Percentiles rank a stretch among this genome's conserved stretches.
These are phyloP conservation scores for Cerastoderma edule DNA, from an alignment of 2,888 invertebrate genomes.

Conservation along the genomic window DNA sequence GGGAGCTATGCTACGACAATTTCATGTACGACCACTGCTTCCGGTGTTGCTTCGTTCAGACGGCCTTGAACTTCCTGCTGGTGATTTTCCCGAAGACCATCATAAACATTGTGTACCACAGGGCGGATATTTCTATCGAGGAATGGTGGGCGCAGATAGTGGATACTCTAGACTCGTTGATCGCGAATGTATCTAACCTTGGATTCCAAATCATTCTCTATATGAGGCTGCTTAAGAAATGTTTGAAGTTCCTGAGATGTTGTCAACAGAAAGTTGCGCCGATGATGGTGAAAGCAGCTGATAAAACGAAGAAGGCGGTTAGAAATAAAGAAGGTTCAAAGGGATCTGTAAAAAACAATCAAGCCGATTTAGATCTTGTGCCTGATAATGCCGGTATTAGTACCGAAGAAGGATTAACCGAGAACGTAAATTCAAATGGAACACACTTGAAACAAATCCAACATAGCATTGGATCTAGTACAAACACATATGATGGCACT, in stretches of 20 bases:
- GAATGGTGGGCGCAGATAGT: constrained; percentile 39
- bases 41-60: constrained; percentile 38
- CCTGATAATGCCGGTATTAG: not conserved
- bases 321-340: not conserved
- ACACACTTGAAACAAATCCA: too few relatives aligned
- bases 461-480: too few relatives aligned
- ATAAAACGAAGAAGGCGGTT: constrained; percentile 11
- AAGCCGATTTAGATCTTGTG: not conserved
- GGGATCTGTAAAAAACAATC: not conserved
- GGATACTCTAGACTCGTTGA: constrained; percentile 35
- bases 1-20: constrained; percentile 49
- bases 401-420: too few relatives aligned
- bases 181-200: constrained; percentile 24
- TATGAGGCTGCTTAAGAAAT: constrained; percentile 26
- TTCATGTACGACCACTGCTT: constrained; percentile 53
- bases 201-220: constrained; percentile 51
- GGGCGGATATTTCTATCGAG: constrained; percentile 17
- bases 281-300: not conserved
- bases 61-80: constrained; percentile 32
- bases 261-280: constrained; percentile 11
- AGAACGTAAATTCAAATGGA: too few relatives aligned
- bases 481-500: not conserved
- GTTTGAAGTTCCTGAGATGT: not conserved
- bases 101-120: constrained; percentile 40
- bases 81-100: constrained; percentile 49